Evolutionary conservation across 53 echinoderm and acorn worm species (phyloP), one percentile per base, ranked within the genome.

Genomic region (Holothuria scabra): DNA sequence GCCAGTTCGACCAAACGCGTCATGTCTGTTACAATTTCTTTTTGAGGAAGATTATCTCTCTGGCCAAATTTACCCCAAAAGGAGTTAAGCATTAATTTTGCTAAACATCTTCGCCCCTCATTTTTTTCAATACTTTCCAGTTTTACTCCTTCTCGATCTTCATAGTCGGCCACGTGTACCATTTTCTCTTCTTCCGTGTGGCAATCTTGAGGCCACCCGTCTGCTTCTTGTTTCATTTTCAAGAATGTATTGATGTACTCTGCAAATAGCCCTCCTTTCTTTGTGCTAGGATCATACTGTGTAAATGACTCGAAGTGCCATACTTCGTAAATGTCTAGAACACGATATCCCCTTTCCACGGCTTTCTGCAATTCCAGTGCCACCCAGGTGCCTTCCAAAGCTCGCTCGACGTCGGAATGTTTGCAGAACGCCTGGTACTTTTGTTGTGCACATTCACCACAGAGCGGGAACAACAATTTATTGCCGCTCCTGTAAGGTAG

Each of bases 351-450:
- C 20, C 56, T 60, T 8, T 91, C 80, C 2, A 91, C 26, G 0
- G 93, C 93, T 59, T 91, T n/a, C 18, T 83, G 76, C 18, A 93
- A 56, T 82, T 91, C 93, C 66, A 86, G 56, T 0, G 84, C 78
- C 20, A 91, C 89, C 93, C 91, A 93, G 2, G 88, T 86, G 21
- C 90, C 90, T 31, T 64, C 59, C 19, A 93, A 46, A 22, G 82
- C 76, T 31, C 91, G 67, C 24, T 92, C 86, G 1, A 67, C 63
- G 13, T 85, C 83, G 23, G 25, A 56, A 64, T 92, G 92, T 41
- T 48, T 12, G 60, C 91, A 91, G n/a, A 19, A 18, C 8, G 60
- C 10, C 46, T 65, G 46, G 11, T 74, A 66, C 5, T 44, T 18
- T 0, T 48, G 19, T 19, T 44, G 19, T 44, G 16, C 60, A 66